phyloP scores from a whole-genome alignment of 2,797 vertebrate genomes.

The Sebastes kiyomatsui region DNA sequence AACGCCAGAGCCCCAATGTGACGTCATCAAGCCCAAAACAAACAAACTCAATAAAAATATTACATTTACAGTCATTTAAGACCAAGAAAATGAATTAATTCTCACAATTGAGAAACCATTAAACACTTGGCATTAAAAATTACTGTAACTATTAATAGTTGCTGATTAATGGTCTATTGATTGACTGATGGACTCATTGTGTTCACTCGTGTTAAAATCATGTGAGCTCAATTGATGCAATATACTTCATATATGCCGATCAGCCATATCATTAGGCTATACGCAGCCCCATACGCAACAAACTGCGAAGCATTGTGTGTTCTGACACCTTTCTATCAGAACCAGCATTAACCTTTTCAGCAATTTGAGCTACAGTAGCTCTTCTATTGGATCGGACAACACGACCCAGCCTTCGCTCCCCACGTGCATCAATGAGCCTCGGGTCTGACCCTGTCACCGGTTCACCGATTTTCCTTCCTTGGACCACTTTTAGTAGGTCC shows the following conservation, averaged over 20 bases:
- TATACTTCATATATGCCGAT: not conserved
- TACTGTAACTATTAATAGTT: not conserved
- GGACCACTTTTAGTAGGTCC: no score
- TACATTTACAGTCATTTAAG: not conserved
- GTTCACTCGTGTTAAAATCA: not conserved
- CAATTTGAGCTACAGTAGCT: no score
- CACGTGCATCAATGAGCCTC: no score
- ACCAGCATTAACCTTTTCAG: no score
- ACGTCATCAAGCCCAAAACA: not conserved
- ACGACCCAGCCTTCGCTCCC: no score
- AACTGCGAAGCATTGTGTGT: no score
- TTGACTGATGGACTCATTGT: not conserved
- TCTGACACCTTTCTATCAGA: no score
- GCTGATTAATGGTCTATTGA: not conserved
- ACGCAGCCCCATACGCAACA: no score
- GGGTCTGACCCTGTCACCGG: no score
- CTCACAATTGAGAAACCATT: not conserved
- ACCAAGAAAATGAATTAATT: not conserved
- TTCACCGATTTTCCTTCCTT: no score
- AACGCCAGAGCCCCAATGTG: not conserved
- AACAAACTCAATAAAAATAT: not conserved
- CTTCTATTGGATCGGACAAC: no score
- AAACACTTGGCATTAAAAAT: not conserved
- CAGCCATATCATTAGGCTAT: no score
- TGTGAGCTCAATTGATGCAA: not conserved